Evolutionary conservation across 2,113 vertebrate species (phyloP), one percentile per base, ranked within the genome.

Genomic region (Ailurus styani): DNA sequence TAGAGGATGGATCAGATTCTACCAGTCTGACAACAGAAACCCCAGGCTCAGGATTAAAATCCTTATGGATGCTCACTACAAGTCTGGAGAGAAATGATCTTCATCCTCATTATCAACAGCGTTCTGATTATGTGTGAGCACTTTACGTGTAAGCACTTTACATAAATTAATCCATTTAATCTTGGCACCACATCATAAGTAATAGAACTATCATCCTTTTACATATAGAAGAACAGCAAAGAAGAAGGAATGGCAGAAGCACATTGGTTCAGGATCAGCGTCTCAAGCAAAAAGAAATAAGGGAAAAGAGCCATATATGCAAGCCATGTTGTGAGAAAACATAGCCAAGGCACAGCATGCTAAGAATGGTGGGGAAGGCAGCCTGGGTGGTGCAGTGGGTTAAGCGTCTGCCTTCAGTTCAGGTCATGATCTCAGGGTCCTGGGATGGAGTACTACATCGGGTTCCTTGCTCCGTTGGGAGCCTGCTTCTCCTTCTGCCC

Each of bases 131-230:
- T 9, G 2, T 70, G 45, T 10, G 34, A 37, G 21, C 18, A 34
- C 9, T 37, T 47, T n/a, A 7, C 21, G 7, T 31, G 42, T 70
- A 20, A 70, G 37, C 31, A 15, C 31, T 45, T 79, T 9, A 14
- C 1, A 31, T 66, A 50, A 78, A 57, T 87, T 14, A 23, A 12
- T 42, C 7, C 3, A 9, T 27, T 60, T 34, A 6, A 29, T 68
- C 29, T n/a, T 73, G 25, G 17, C 5, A 7, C 15, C 0, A 2
- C 6, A 4, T 34, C 5, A 2, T 40, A 8, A 23, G 21, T n/a
- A 10, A 40, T 40, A 17, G n/a, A 23, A 52, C 11, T 21, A 17
- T 42, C 9, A 20, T 17, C 1, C 7, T 37, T 2, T 37, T 3
- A 2, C 2, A 5, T 60, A 23, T 0, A 77, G 62, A 88, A 11